A percentile compares a stretch with the other conserved stretches of the same genome.
phyloP scores from a whole-genome alignment of 2,797 vertebrate genomes.

The Eidolon dupreanum region DNA sequence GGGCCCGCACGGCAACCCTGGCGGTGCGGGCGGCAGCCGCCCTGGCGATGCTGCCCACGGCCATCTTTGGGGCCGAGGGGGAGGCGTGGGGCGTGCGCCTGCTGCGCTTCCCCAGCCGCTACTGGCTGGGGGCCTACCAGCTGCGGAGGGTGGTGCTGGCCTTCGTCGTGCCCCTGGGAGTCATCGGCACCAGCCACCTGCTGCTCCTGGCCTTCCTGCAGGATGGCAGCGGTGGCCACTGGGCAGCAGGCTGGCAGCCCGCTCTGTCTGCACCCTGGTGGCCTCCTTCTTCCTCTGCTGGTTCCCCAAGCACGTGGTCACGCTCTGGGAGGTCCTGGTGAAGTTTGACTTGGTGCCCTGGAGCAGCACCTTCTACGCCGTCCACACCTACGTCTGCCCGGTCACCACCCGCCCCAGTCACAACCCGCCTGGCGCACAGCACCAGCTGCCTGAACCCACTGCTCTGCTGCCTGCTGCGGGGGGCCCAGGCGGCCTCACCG shows the following conservation, averaged over 20 bases:
- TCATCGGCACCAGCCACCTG: slow-evolving; percentile 87
- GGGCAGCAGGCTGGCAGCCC: slow-evolving; percentile 83
- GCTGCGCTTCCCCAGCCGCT: slow-evolving; percentile 86
- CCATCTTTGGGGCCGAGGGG: slow-evolving; percentile 84
- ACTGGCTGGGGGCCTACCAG: slow-evolving; percentile 89
- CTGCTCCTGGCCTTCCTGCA: slow-evolving; percentile 87
- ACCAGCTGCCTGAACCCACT: slow-evolving; percentile 91
- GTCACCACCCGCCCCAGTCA: too few relatives aligned
- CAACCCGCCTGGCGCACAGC: slow-evolving; percentile 89
- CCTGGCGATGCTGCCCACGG: slow-evolving; percentile 83
- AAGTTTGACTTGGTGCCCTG: slow-evolving; percentile 86
- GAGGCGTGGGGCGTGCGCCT: slow-evolving; percentile 80
- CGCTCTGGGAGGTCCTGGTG: slow-evolving; percentile 87
- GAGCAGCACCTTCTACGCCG: slow-evolving; percentile 83
- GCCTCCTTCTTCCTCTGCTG: slow-evolving; percentile 89
- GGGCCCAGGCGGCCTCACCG: slow-evolving; percentile 83
- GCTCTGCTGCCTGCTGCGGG: slow-evolving; percentile 88
- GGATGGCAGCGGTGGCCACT: slow-evolving; percentile 73
- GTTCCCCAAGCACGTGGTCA: slow-evolving; percentile 90
- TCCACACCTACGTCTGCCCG: slow-evolving; percentile 88
- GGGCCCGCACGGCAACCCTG: slow-evolving; percentile 78
- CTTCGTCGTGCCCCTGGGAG: slow-evolving; percentile 87
- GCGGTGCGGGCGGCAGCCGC: slow-evolving; percentile 85
- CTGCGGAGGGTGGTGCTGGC: slow-evolving; percentile 87
- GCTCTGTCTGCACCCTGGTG: slow-evolving; percentile 86